Percentiles rank a stretch among this genome's conserved stretches.
Conservation (phyloP, 1,140 invertebrate species). For the Delia radicum region DNA sequence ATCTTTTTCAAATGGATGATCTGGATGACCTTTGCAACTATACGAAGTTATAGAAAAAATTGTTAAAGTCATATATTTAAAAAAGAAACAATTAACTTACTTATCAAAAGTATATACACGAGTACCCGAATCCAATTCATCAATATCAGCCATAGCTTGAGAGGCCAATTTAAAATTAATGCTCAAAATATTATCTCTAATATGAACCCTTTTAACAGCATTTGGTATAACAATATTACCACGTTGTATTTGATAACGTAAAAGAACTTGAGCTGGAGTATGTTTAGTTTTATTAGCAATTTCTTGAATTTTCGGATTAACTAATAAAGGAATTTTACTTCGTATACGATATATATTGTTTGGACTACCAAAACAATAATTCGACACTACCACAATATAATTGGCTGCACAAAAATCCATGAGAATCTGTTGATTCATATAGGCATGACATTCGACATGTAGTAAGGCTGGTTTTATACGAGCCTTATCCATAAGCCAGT, state of each 20-base stretch:
- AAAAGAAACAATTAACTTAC: not conserved
- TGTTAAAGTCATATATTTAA: not conserved
- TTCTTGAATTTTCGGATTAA: constrained; percentile 56
- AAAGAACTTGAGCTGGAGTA: constrained; percentile 68
- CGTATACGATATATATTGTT: constrained; percentile 52
- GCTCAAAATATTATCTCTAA: constrained; percentile 71
- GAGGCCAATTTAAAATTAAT: constrained; percentile 69
- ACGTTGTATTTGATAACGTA: constrained; percentile 66
- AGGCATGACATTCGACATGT: constrained; percentile 82
- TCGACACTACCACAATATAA: constrained; percentile 73
- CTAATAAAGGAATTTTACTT: constrained; percentile 37
- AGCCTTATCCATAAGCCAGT: constrained; percentile 66
- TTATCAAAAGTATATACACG: not conserved
- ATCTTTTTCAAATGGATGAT: not conserved
- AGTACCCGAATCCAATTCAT: constrained; percentile 59
- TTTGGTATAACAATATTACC: constrained; percentile 73
- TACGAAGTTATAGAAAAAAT: not conserved
- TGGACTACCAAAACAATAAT: constrained; percentile 76
- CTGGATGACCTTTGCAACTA: not conserved
- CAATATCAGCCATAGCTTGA: constrained; percentile 65
- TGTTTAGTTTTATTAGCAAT: constrained; percentile 69
- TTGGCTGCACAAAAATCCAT: constrained; percentile 69
- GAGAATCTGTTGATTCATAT: constrained; percentile 76
- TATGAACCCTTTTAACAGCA: constrained; percentile 66
- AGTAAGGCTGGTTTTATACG: constrained; percentile 76